Evolutionary conservation across 2,888 invertebrate genomes (phyloP), one percentile per base, ranked within the genome.

Genomic region (Poecilus cupreus): DNA sequence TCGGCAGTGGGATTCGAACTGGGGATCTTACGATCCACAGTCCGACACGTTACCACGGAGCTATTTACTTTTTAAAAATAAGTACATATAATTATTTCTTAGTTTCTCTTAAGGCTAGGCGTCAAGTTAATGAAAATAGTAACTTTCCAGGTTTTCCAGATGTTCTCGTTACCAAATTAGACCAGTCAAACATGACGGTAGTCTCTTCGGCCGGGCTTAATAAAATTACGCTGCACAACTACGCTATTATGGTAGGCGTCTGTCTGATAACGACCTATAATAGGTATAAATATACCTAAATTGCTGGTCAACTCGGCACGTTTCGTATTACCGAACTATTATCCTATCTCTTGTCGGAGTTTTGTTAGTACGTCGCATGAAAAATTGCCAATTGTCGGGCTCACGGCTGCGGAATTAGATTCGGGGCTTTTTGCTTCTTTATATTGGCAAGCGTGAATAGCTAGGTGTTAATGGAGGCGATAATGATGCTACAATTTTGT

Each of bases 251-350:
- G 22, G 70, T 72, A 43, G 72, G 72, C 72, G 72, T 72, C 43
- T 49, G 43, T 6, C 43, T 72, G 72, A 72, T 72, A 72, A 72
- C 72, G 43, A 72, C 72, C 43, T 72, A 39, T 72, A 72, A 72
- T 72, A 37, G 72, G 32, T 22, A 72, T 72, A 72, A 72, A 72
- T 72, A 72, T 72, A n/a, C 18, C 22, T 43, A 72, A 72, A 72
- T 72, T 72, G 72, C 72, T n/a, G 43, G 39, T 22, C 43, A 43
- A 43, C 43, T 39, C 72, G 18, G 64, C 64, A 64, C 64, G 54
- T 54, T 54, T 54, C 54, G 18, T 18, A 54, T 54, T 20, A 54
- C 16, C 16, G 46, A 46, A 46, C 46, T n/a, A 46, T 46, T 46
- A 46, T 46, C 46, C 13, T 46, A 46, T 46, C 46, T 32, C 46